Base-by-base conservation (phyloP, 2,888 invertebrate genomes). In the Drosophila koepferae region DNA sequence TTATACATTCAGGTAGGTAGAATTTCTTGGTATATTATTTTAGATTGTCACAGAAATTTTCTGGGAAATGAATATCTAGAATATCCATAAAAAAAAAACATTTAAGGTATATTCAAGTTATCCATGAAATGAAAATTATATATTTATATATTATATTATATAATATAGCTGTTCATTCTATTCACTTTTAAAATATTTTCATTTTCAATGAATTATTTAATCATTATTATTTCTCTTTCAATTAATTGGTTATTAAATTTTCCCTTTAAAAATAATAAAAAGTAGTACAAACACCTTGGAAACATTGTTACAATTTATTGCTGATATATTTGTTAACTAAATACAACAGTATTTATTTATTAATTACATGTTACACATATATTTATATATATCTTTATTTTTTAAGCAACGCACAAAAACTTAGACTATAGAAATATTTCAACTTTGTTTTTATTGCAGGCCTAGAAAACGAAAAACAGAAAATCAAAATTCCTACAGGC, bases 221-320 rank as follows among this genome's bases (percentile, higher is more conserved):
- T 20, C 20, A 20, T 20, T 20, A 20, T 23, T 23, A 23, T 23
- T 23, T 23, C 23, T 23, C 6, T 28, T 28, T 6, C 5, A 28
- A 28, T 6, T 4, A 28, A 28, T 28, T 5, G 1, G 6, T 28
- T 6, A 28, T 6, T 28, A 28, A 34, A 44, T 2, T 23, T 1
- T 28, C 16, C 28, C 2, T 16, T 16, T 2, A 1, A 18, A 18
- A 51, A 34, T 8, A 3, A n/a, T 34, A 18, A 14, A 34, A 34
- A 8, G 7, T 0, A 18, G 7, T 14, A 23, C 2, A 59, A 63
- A 48, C 48, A 41, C 16, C 6, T 63, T 75, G 62, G 28, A 77
- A 87, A 85, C 82, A 82, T 74, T 74, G 67, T 83, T 82, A 74
- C 80, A 82, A 58, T 84, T 84, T 84, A 84, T 84, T 84, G 80